Percentiles rank a stretch among this genome's conserved stretches.
Evolutionary conservation across 2,888 invertebrate species (phyloP).

Genomic region (Onthophagus sagittarius): DNA sequence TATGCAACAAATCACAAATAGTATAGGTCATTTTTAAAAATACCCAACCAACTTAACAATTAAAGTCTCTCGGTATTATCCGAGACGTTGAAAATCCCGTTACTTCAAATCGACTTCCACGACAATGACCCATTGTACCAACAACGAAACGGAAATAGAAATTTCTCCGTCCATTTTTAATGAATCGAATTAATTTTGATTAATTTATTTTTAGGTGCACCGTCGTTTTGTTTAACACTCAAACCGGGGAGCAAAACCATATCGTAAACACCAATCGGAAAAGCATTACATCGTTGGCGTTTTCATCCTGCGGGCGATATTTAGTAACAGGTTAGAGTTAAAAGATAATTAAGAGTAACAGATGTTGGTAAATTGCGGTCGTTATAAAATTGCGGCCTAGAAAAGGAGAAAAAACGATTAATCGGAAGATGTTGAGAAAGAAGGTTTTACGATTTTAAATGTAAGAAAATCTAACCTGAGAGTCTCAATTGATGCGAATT

Average conservation of each 20-base stretch:
- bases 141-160: too few relatives aligned
- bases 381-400: too few relatives aligned
- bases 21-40: background rate
- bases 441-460: too few relatives aligned
- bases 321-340: constrained; percentile 63
- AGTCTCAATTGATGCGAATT: too few relatives aligned
- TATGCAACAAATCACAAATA: background rate
- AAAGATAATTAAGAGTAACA: background rate
- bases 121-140: too few relatives aligned
- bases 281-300: constrained; percentile 89
- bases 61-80: background rate
- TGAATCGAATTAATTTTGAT: background rate
- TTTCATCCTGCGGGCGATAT: constrained; percentile 87
- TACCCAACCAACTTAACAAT: background rate
- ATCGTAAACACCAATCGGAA: constrained; percentile 86
- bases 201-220: constrained; percentile 70
- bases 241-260: constrained; percentile 79
- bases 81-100: too few relatives aligned
- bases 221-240: constrained; percentile 86
- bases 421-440: too few relatives aligned
- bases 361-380: too few relatives aligned
- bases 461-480: too few relatives aligned
- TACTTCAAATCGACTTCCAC: too few relatives aligned
- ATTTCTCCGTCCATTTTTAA: background rate
- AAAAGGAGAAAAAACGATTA: too few relatives aligned